Evolutionary conservation across 2,888 invertebrate species (phyloP), one percentile per base, ranked within the genome.

Genomic region (Unio delphinus): DNA sequence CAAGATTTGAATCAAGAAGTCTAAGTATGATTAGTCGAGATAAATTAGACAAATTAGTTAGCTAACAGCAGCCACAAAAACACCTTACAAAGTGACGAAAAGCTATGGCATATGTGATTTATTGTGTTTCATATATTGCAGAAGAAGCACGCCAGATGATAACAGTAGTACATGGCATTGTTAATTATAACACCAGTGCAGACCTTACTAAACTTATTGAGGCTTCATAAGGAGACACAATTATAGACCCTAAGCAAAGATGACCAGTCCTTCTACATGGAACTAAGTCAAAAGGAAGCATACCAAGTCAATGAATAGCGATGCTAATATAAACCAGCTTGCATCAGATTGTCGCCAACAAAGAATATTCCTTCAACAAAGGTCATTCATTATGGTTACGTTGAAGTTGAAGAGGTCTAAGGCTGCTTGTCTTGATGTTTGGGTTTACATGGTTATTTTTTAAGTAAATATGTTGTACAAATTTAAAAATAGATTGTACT

Each of bases 381-480:
- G 59, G 45, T 64, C 2, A 45, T 30, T 5, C 67, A 74, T 30
- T 69, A 72, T 45, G 57, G 62, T 54, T 75, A 72, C 67, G 73
- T 66, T 34, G 69, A 67, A 61, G 55, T 28, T 17, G 69, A 66
- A 26, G 72, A 76, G 15, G 75, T 73, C 15, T 56, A 68, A n/a
- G 58, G 70, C 55, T 55, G 63, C 55, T 78, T 81, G 0, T 80
- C 85, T n/a, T 80, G 6, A 80, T 69, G 63, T 75, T 81, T 28
- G 90, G 79, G 1, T 84, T 83, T 69, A 78, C 70, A 54, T 83
- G 83, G n/a, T 79, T 80, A 20, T 73, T 84, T 26, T 74, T 81
- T 68, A 85, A 82, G 83, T 83, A 76, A 73, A 81, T 63, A 26
- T 20, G 8, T 26, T 55, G 20, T 26, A 23, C 34, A 23, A n/a